phyloP scores from a whole-genome alignment of 2,797 vertebrate species.

The Dendrocincla fuliginosa region DNA sequence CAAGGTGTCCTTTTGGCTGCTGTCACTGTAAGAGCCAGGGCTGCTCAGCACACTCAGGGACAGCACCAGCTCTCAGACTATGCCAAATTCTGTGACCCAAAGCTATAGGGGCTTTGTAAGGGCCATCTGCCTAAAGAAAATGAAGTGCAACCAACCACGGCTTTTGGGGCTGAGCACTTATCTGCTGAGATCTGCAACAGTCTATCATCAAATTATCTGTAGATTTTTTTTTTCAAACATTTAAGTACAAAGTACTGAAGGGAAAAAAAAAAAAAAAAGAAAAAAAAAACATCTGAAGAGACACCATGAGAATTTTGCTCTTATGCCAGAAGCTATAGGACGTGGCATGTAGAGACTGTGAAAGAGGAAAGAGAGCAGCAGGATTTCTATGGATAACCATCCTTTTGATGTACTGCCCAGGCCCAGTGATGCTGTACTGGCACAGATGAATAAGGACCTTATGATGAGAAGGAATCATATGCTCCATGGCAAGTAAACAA shows the following conservation, averaged over 20 bases:
- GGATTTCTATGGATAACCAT: neutral
- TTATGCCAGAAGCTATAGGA: neutral
- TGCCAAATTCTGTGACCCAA: neutral
- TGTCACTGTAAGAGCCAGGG: neutral
- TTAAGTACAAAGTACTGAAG: neutral
- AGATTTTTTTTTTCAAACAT: neutral
- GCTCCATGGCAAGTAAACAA: neutral
- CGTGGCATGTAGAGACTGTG: neutral
- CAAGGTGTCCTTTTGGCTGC: neutral
- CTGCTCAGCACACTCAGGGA: neutral
- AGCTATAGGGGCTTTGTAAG: neutral
- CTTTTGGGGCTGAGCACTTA: neutral
- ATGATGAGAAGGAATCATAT: neutral
- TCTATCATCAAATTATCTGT: neutral
- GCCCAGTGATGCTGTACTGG: neutral
- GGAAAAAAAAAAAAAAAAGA: fast-evolving
- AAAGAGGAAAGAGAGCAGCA: neutral
- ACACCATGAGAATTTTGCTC: neutral
- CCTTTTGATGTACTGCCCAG: neutral
- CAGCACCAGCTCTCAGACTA: neutral
- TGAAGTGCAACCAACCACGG: neutral
- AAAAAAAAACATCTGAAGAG: neutral
- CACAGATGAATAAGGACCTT: neutral
- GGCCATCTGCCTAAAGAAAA: neutral
- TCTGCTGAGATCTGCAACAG: neutral